Evolutionary conservation across 2,797 vertebrate genomes (phyloP).

Genomic region (Gymnothorax reevesii): DNA sequence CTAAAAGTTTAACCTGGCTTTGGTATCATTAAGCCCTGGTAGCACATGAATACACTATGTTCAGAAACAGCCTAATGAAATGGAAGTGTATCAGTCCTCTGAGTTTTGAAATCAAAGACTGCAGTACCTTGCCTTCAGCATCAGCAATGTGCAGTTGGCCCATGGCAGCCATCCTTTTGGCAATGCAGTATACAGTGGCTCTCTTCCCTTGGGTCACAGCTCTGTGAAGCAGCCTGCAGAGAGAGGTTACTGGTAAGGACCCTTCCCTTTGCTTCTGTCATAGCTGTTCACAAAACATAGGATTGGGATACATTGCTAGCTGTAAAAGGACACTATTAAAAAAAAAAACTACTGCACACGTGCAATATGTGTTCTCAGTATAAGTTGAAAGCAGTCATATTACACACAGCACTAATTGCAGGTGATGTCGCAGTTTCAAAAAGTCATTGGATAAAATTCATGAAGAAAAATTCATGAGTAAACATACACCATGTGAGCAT

Average conservation of each 20-base stretch:
- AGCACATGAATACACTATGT: neutral
- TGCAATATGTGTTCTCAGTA: neutral
- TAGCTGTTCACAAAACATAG: neutral
- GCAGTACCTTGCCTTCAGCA: slow-evolving; percentile 78
- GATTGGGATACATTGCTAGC: neutral
- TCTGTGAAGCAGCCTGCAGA: slow-evolving; percentile 72
- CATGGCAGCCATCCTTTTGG: slow-evolving; percentile 69
- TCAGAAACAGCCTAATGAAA: neutral
- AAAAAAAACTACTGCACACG: neutral
- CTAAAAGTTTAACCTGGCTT: neutral
- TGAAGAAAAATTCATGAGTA: neutral
- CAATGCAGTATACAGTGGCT: slow-evolving; percentile 72
- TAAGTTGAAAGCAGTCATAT: neutral
- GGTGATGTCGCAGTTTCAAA: neutral
- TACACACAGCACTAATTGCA: neutral
- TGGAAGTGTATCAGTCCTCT: neutral
- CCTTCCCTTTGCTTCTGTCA: no score
- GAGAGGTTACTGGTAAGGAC: slow-evolving; percentile 12
- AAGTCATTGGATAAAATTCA: no score
- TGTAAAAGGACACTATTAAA: neutral
- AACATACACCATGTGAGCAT: neutral
- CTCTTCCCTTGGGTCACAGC: slow-evolving; percentile 75
- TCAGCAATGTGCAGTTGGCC: slow-evolving; percentile 76
- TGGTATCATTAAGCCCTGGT: neutral
- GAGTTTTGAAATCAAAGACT: slow-evolving; percentile 23